Conservation (phyloP, 2,888 invertebrate species). For the Oxystoma pomonae region DNA sequence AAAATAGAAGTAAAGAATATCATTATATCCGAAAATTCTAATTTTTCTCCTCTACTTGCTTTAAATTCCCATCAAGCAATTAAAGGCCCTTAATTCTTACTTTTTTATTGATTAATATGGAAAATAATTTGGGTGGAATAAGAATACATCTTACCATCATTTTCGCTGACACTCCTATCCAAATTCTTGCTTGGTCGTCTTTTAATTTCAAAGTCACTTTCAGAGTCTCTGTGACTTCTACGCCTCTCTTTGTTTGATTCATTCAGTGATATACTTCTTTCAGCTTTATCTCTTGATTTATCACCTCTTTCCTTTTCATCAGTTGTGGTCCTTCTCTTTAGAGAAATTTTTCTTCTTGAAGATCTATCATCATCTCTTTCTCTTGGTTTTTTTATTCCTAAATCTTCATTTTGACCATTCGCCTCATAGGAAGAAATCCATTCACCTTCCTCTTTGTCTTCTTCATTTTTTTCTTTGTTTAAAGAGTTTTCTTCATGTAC, state of each 20-base stretch:
- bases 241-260: slow-evolving; percentile 6
- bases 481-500: slow-evolving; percentile 25
- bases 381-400: slow-evolving; percentile 13
- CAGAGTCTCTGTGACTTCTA: slow-evolving; percentile 2
- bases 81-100: too few relatives aligned
- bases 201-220: slow-evolving; percentile 14
- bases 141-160: slow-evolving; percentile 28
- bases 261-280: slow-evolving; percentile 13
- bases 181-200: slow-evolving; percentile 16
- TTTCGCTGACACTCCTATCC: slow-evolving; percentile 22
- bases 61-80: too few relatives aligned
- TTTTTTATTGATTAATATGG: too few relatives aligned
- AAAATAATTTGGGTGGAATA: too few relatives aligned
- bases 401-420: slow-evolving; percentile 4
- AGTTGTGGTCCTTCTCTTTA: slow-evolving; percentile 14
- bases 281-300: slow-evolving; percentile 1
- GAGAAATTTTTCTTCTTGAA: slow-evolving; percentile 16
- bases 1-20: too few relatives aligned
- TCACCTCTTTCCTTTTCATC: slow-evolving; percentile 17
- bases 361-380: slow-evolving; percentile 11
- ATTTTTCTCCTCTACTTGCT: too few relatives aligned
- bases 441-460: slow-evolving; percentile 2
- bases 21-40: too few relatives aligned
- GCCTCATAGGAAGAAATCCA: slow-evolving; percentile 18
- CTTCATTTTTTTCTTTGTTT: slow-evolving; percentile 5